phyloP scores from a whole-genome alignment of 2,888 invertebrate species.

The Phasia obesa region DNA sequence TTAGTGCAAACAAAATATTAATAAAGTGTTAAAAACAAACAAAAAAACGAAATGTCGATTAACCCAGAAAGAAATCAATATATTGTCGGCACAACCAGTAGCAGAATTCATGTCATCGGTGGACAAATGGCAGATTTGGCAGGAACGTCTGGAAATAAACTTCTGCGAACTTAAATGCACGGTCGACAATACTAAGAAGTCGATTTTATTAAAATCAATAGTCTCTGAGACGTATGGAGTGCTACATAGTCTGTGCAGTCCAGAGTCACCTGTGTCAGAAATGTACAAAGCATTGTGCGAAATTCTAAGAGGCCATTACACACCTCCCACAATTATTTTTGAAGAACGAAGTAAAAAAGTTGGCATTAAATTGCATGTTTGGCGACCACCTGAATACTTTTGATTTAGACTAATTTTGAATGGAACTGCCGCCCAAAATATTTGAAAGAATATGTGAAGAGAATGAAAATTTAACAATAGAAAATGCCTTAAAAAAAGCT shows the following conservation, averaged over 20 bases:
- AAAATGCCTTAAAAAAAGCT: too few species aligned
- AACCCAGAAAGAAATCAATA: too few species aligned
- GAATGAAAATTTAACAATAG: too few species aligned
- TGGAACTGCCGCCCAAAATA: constrained; percentile 27
- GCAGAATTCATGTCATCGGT: neutral
- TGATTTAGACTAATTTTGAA: constrained; percentile 55
- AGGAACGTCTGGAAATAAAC: constrained; percentile 25
- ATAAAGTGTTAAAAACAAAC: too few species aligned
- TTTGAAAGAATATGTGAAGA: constrained; percentile 64
- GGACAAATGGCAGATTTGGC: constrained; percentile 11
- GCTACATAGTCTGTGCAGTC: neutral
- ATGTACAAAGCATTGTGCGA: constrained; percentile 11
- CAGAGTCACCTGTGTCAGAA: constrained; percentile 18
- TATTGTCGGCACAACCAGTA: too few species aligned
- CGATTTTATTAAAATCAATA: neutral
- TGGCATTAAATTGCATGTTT: constrained; percentile 7
- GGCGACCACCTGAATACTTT: constrained; percentile 45
- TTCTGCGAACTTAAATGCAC: constrained; percentile 19
- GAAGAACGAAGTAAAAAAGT: constrained; percentile 51
- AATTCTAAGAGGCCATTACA: constrained; percentile 23
- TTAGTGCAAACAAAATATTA: too few species aligned
- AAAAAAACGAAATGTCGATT: too few species aligned
- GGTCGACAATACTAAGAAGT: constrained; percentile 1
- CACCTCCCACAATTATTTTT: neutral
- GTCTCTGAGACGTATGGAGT: neutral